A percentile compares a stretch with the other conserved stretches of the same genome.
Conservation (phyloP, 1,140 invertebrate genomes). For the Penaeus japonicus region DNA sequence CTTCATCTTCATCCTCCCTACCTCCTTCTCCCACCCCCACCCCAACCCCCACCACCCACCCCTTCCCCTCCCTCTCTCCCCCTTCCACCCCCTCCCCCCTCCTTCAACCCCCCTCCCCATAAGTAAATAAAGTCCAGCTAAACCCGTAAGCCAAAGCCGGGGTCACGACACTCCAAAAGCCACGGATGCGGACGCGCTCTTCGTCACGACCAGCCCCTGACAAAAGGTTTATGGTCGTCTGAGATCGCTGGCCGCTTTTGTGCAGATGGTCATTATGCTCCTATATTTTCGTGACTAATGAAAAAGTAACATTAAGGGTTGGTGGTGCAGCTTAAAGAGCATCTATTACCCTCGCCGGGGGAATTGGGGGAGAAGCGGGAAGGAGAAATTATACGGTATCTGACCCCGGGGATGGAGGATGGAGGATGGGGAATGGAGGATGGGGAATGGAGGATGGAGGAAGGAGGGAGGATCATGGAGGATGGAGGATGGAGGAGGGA, state of each 20-base stretch:
- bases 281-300: constrained; percentile 48
- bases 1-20: background rate
- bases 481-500: background rate
- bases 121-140: background rate
- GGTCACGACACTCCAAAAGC: background rate
- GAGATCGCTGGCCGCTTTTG: constrained; percentile 22
- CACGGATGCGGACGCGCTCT: constrained; percentile 7
- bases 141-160: background rate
- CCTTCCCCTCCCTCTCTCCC: no score
- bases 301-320: constrained; percentile 46
- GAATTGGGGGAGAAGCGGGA: background rate
- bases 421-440: background rate
- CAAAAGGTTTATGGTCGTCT: constrained; percentile 20
- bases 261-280: constrained; percentile 33
- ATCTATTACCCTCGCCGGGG: background rate
- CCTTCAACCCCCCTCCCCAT: background rate
- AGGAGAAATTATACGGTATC: background rate
- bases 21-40: background rate
- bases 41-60: background rate
- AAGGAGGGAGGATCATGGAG: background rate
- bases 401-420: background rate
- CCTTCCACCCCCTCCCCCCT: background rate
- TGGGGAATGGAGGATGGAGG: background rate
- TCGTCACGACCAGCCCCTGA: constrained; percentile 13
- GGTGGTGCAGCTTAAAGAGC: constrained; percentile 16